Base-by-base conservation (phyloP, 2,888 invertebrate genomes). In the Erebia epiphron region DNA sequence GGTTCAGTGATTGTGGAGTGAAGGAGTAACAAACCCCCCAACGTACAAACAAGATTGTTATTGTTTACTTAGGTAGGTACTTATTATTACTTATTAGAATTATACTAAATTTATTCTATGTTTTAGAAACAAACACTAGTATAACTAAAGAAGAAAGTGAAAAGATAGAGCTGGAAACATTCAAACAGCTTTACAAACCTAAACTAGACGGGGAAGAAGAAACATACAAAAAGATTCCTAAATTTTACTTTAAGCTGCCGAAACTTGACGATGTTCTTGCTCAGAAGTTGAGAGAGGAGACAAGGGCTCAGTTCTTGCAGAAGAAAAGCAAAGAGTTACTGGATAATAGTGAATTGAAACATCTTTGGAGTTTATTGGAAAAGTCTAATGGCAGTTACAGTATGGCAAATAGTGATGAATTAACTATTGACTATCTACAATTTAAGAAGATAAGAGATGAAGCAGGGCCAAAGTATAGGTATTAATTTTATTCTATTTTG, bases 241-340 rank as follows among this genome's bases (percentile, higher is more conserved):
- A 95, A 83, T 97, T 97, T 85, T 97, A 96, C 82, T 96, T 95
- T 80, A 95, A 95, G 91, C 88, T 97, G 1, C 98, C 98, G 0
- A 95, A 95, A 67, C 95, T 96, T 65, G 96, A 96, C 78, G 97
- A 98, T 80, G 93, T 96, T 8, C 82, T 98, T 4, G 94, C 96
- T 1, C 96, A 97, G 82, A 97, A 98, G 86, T 87, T 98, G 57
- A 94, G 98, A 69, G 98, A 98, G 87, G 98, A 98, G 86, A 97
- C 98, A 0, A 94, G 98, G 80, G 97, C 98, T 2, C 95, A 97
- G 73, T 97, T 98, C 84, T 88, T 99, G 62, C 97, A 98, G 87
- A 95, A 97, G 83, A 95, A 97, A 81, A 98, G 97, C 73, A 95
- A 96, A 79, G 96, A 98, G 80, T 89, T 98, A 46, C 87, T 99